A percentile compares a stretch with the other conserved stretches of the same genome.
phyloP scores from a whole-genome alignment of 2,888 invertebrate species.

The Melangyna quadrimaculata region DNA sequence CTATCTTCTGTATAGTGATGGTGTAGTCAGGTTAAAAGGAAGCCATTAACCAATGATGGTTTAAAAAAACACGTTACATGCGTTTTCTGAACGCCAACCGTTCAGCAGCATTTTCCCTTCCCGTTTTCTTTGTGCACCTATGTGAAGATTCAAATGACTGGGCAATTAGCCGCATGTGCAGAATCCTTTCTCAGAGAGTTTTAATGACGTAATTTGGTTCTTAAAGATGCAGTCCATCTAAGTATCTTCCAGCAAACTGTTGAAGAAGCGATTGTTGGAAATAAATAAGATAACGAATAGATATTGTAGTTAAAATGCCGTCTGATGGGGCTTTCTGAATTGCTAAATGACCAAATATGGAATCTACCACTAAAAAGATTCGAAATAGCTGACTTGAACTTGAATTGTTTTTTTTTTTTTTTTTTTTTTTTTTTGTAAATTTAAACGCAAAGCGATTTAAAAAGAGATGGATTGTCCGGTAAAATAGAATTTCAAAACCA shows the following conservation, averaged over 20 bases:
- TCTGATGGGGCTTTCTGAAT: not conserved
- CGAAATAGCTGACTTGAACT: not conserved
- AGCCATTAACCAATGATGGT: slow-evolving; percentile 49
- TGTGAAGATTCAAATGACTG: slow-evolving; percentile 48
- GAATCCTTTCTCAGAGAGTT: slow-evolving; percentile 42
- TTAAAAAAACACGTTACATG: slow-evolving; percentile 18
- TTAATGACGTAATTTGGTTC: slow-evolving; percentile 64
- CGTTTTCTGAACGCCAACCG: not conserved
- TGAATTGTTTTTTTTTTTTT: not conserved
- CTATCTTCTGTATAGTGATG: not conserved
- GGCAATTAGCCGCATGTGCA: slow-evolving; percentile 60
- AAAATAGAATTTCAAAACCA: not conserved
- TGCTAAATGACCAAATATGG: not conserved
- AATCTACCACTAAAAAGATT: not conserved
- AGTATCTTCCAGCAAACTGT: slow-evolving; percentile 13
- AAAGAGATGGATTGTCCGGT: not conserved
- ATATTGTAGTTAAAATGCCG: not conserved
- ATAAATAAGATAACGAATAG: slow-evolving; percentile 27
- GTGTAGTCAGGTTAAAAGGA: slow-evolving; percentile 32
- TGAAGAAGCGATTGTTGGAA: not conserved
- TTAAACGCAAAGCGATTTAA: not conserved
- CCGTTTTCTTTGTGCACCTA: not conserved
- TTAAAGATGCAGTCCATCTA: slow-evolving; percentile 27
- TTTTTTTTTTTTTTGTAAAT: not conserved
- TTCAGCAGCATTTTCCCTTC: not conserved